Percentiles rank a stretch among this genome's conserved stretches.
These are phyloP conservation scores for Elaphurus davidianus DNA, from an alignment of 2,113 vertebrate species.

Conservation along the genomic window DNA sequence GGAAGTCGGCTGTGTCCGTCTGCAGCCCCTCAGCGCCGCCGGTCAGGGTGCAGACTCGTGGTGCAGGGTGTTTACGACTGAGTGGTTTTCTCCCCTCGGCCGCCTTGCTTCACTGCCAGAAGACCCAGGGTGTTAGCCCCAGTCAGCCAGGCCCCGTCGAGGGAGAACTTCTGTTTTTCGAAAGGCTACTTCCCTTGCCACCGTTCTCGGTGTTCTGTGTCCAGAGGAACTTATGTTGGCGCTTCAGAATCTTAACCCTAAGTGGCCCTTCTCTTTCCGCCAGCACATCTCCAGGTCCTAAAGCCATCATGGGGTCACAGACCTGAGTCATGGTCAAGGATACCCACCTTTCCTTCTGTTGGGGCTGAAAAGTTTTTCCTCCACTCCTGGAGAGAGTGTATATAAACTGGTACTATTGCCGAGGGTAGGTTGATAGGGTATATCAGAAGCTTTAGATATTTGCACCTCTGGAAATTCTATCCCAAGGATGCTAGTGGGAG, in stretches of 20 bases:
- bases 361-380: background rate
- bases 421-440: background rate
- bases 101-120: constrained; percentile 23
- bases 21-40: background rate
- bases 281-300: background rate
- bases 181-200: constrained; percentile 48
- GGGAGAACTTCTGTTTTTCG: constrained; percentile 42
- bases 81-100: background rate
- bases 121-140: background rate
- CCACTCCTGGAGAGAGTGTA: fast-evolving
- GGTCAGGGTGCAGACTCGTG: background rate
- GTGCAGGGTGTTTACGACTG: background rate
- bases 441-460: background rate
- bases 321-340: fast-evolving
- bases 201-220: background rate
- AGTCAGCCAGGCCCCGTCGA: background rate
- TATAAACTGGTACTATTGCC: background rate
- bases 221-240: background rate
- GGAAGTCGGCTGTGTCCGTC: background rate
- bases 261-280: background rate
- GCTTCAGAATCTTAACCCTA: background rate
- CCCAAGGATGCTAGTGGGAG: background rate
- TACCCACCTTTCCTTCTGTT: background rate
- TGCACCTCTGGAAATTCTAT: background rate
- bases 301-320: fast-evolving